phyloP scores from a whole-genome alignment of 1,140 invertebrate genomes.

The Drosophila repletoides region DNA sequence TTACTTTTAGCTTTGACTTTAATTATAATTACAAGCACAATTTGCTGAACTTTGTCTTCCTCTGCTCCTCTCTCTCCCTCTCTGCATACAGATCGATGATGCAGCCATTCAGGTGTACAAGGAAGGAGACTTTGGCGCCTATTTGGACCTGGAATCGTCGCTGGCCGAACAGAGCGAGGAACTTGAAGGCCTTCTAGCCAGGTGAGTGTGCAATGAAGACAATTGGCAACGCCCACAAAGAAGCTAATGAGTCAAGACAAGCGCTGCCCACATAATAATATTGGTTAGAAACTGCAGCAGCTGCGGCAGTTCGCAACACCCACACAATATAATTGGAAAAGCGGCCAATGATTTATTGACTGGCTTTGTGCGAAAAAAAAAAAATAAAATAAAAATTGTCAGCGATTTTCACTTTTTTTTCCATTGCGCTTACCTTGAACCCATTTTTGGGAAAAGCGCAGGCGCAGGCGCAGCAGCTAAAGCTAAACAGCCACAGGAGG shows the following conservation, averaged over 20 bases:
- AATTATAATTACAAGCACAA: slow-evolving; percentile 69
- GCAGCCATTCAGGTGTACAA: slow-evolving; percentile 97
- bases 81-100: slow-evolving; percentile 94
- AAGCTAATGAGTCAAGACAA: slow-evolving; percentile 52
- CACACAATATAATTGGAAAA: slow-evolving; percentile 25
- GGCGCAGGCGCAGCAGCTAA: not conserved
- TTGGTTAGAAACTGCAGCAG: slow-evolving; percentile 9
- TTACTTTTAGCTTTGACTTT: slow-evolving; percentile 66
- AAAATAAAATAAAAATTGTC: too few relatives aligned
- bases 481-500: slow-evolving; percentile 19
- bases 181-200: slow-evolving; percentile 95
- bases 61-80: slow-evolving; percentile 5
- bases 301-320: slow-evolving; percentile 3
- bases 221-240: not conserved
- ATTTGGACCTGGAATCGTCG: slow-evolving; percentile 96
- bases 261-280: slow-evolving; percentile 29
- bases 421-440: slow-evolving; percentile 59
- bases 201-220: slow-evolving; percentile 87
- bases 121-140: slow-evolving; percentile 97
- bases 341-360: slow-evolving; percentile 36
- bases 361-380: slow-evolving; percentile 2
- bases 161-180: slow-evolving; percentile 97
- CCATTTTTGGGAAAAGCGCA: slow-evolving; percentile 45
- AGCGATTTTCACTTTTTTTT: slow-evolving; percentile 50
- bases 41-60: slow-evolving; percentile 29